phyloP scores from a whole-genome alignment of 2,888 invertebrate genomes.

The Pheosia gnoma region DNA sequence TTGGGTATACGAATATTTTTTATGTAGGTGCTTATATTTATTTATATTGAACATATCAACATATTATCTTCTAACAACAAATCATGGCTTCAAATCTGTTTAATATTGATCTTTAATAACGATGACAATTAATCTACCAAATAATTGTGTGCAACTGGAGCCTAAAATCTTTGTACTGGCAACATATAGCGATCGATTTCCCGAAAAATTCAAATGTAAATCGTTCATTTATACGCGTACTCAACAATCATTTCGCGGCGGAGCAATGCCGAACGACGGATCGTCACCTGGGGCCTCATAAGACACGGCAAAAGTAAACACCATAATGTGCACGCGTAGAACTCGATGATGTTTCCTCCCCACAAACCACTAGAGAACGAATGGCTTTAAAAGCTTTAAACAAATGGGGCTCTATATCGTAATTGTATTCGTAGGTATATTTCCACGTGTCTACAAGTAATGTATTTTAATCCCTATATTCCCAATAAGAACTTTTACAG shows the following conservation, averaged over 20 bases:
- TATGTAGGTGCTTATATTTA: no score
- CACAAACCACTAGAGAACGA: slow-evolving; percentile 48
- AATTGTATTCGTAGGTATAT: neutral
- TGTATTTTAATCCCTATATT: no score
- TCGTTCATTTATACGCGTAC: slow-evolving; percentile 33
- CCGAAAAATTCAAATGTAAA: neutral
- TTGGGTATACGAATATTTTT: neutral
- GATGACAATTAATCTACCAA: no score
- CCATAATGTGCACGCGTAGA: slow-evolving; percentile 62
- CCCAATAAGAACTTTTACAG: no score
- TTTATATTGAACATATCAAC: no score
- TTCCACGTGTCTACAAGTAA: neutral
- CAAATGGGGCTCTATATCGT: slow-evolving; percentile 27
- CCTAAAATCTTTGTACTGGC: neutral
- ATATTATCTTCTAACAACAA: no score
- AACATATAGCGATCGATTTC: neutral
- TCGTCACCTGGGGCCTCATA: slow-evolving; percentile 45
- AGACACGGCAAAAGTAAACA: slow-evolving; percentile 56
- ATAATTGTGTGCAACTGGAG: no score
- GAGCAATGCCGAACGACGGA: slow-evolving; percentile 28
- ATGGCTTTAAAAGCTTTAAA: slow-evolving; percentile 47
- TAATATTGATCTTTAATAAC: no score
- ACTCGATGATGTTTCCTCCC: slow-evolving; percentile 47
- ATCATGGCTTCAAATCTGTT: no score
- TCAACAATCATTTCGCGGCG: slow-evolving; percentile 37